phyloP scores from a whole-genome alignment of 2,113 vertebrate genomes.

The Muntiacus muntjak region DNA sequence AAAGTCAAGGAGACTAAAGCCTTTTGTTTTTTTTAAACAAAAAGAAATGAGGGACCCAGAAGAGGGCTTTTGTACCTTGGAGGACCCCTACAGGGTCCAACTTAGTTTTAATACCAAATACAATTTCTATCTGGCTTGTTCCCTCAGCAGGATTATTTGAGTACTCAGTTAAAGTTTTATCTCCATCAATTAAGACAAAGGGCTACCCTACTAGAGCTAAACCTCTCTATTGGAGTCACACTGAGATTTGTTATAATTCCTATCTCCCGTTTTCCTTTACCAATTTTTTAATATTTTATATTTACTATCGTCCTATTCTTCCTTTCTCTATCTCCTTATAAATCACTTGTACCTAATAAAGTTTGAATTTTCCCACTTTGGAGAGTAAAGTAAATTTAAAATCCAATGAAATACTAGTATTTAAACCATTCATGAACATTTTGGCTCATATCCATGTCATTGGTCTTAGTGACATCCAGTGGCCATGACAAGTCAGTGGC shows the following conservation, averaged over 20 bases:
- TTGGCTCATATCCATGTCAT: constrained; percentile 51
- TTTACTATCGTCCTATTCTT: background rate
- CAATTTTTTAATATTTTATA: background rate
- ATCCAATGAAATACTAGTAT: background rate
- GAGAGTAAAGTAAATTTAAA: background rate
- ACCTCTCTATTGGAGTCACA: background rate
- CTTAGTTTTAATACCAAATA: background rate
- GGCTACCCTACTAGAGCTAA: background rate
- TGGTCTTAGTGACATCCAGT: constrained; percentile 74
- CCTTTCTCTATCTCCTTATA: background rate
- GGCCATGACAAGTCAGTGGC: constrained; percentile 51
- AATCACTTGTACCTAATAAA: background rate
- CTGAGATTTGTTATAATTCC: background rate
- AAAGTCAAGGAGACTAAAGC: background rate
- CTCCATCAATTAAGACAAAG: background rate
- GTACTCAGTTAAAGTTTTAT: background rate
- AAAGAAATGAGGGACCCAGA: too few relatives aligned
- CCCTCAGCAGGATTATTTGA: background rate
- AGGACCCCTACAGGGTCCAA: too few relatives aligned
- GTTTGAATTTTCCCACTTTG: background rate
- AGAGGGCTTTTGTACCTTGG: background rate
- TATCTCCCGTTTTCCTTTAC: background rate
- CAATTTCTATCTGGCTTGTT: background rate
- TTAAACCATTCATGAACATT: background rate
- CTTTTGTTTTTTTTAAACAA: background rate